Evolutionary conservation across 2,113 vertebrate genomes (phyloP).

Genomic region (Epinephelus lanceolatus): DNA sequence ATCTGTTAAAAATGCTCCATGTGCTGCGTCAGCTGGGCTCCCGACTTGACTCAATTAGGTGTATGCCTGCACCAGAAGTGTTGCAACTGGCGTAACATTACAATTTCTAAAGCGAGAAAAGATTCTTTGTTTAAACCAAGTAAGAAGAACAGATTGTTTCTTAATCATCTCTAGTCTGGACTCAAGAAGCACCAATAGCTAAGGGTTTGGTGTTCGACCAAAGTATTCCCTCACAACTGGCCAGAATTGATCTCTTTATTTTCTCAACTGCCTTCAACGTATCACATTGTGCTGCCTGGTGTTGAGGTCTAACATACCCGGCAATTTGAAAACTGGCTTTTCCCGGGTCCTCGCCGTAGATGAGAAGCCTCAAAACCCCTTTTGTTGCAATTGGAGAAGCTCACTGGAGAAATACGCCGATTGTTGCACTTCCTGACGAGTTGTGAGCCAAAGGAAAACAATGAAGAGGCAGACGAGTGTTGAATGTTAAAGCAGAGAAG

Average conservation of each 20-base stretch:
- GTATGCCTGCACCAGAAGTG: slow-evolving; percentile 26
- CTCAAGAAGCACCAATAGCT: slow-evolving; percentile 19
- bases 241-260: slow-evolving; percentile 64
- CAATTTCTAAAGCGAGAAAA: slow-evolving; percentile 18
- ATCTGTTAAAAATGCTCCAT: slow-evolving; percentile 48
- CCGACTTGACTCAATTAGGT: neutral
- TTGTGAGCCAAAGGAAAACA: slow-evolving; percentile 59
- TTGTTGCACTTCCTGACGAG: slow-evolving; percentile 9
- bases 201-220: slow-evolving; percentile 52
- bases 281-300: slow-evolving; percentile 59
- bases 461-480: slow-evolving; percentile 43
- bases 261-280: slow-evolving; percentile 58
- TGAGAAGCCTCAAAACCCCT: slow-evolving; percentile 52
- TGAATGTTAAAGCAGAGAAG: slow-evolving; percentile 35
- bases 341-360: slow-evolving; percentile 15
- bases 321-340: slow-evolving; percentile 60
- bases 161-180: slow-evolving; percentile 29
- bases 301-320: slow-evolving; percentile 43
- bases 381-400: slow-evolving; percentile 65
- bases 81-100: slow-evolving; percentile 41
- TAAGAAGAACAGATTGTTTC: slow-evolving; percentile 44
- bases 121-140: slow-evolving; percentile 49
- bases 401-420: slow-evolving; percentile 11
- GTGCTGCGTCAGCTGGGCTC: slow-evolving; percentile 33
- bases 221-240: slow-evolving; percentile 38